Base-by-base conservation (phyloP, 2,888 invertebrate species). In the Lamellibrachia satsuma region DNA sequence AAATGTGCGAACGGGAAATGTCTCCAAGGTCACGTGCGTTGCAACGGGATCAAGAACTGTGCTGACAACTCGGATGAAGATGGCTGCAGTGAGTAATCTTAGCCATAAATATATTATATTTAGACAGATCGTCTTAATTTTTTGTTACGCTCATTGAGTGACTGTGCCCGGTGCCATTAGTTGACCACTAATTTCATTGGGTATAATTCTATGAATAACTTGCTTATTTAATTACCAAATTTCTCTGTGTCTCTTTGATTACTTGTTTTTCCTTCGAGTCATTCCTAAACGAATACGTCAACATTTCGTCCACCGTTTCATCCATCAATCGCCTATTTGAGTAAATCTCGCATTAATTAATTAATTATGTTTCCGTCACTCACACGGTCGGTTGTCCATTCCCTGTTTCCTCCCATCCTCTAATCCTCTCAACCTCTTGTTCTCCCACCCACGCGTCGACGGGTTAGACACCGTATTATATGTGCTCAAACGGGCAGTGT, bases 1-100 rank as follows among this genome's bases (percentile, higher is more conserved):
- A 52, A 51, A 55, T 93, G 93, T 52, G n/a, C 3, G 15, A 90
- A 90, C 60, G 92, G 93, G 2, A n/a, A 57, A 51, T 93, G 93
- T 91, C 55, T 93, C 15, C 60, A 92, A 8, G 91, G 91, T n/a
- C 93, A 93, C 60, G 52, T 93, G 0, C 55, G 92, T 2, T 93
- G 93, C 52, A 91, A 93, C 60, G 75, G 91, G n/a, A n/a, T 92
- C 39, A 91, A 52, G 3, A 91, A 93, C 90, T 93, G 93, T 52
- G 57, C 55, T 11, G 93, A 93, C 57, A 52, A 91, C 22, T 90
- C 90, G 52, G 93, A 93, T 39, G 93, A 93, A 75, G 39, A 51
- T 90, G 51, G 90, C 92, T 93, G 93, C 90, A 57, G 93, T 93
- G 22, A 55, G 93, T 93, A n/a, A 39, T 91, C 15, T 91, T 52